These are phyloP conservation scores for Ctenosaura bakeri DNA, from an alignment of 2,797 vertebrate genomes.

Conservation along the genomic window DNA sequence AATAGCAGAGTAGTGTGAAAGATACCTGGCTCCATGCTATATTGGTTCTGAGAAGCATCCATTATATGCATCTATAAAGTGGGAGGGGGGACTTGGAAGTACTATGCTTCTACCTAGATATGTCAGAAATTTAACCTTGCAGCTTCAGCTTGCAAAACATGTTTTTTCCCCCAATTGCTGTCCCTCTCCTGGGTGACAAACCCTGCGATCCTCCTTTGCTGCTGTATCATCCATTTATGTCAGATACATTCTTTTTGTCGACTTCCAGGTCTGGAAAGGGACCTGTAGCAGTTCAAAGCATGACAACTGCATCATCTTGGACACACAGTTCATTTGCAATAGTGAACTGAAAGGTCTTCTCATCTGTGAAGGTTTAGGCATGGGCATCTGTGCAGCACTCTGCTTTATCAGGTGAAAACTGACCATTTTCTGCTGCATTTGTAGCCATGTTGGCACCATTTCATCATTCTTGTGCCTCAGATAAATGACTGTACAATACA, in stretches of 20 bases:
- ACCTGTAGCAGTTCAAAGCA: not conserved
- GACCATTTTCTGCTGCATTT: not conserved
- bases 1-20: too few relatives aligned
- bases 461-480: not conserved
- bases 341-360: slow-evolving; percentile 1
- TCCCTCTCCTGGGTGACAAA: not conserved
- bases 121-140: not conserved
- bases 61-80: too few relatives aligned
- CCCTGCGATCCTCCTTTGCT: not conserved
- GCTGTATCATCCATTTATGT: not conserved
- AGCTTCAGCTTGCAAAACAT: not conserved
- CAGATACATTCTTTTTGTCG: not conserved
- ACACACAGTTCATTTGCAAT: slow-evolving; percentile 4
- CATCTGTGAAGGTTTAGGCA: slow-evolving; percentile 20
- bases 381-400: not conserved
- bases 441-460: not conserved
- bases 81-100: too few relatives aligned
- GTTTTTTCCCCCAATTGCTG: not conserved
- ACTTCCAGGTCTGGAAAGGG: not conserved
- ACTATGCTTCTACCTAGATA: not conserved
- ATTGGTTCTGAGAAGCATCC: too few relatives aligned
- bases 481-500: not conserved
- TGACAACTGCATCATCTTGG: not conserved
- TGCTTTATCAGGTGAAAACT: slow-evolving; percentile 34
- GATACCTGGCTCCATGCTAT: too few relatives aligned